Conservation (phyloP, 2,888 invertebrate species). For the Prostheceraeus crozeri region DNA sequence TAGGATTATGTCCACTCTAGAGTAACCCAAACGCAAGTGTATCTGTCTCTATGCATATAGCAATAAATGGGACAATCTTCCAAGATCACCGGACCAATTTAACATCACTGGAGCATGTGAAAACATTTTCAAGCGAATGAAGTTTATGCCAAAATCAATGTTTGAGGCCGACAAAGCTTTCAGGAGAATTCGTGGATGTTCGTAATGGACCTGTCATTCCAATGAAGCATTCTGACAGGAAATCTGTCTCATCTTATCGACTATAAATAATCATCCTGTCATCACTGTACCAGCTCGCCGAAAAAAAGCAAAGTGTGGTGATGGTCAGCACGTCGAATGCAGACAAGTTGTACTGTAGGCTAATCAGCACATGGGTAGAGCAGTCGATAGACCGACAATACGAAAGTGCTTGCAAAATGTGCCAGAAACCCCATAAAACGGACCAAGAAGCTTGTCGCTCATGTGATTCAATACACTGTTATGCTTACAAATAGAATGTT, state of each 20-base stretch:
- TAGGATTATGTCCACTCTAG: too few relatives aligned
- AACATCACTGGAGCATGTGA: constrained; percentile 10
- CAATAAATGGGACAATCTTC: background rate
- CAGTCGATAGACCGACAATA: too few relatives aligned
- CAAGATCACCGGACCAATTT: too few relatives aligned
- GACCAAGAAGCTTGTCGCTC: too few relatives aligned
- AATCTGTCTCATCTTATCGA: constrained; percentile 4
- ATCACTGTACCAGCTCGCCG: too few relatives aligned
- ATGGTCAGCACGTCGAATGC: too few relatives aligned
- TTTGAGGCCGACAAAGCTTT: constrained; percentile 11
- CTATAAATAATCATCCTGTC: background rate
- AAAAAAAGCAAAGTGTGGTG: too few relatives aligned
- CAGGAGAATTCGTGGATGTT: constrained; percentile 12
- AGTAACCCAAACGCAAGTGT: too few relatives aligned
- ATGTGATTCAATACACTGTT: background rate
- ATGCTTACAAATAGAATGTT: background rate
- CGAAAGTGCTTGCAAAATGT: too few relatives aligned
- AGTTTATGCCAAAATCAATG: constrained; percentile 16
- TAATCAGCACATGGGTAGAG: too few relatives aligned
- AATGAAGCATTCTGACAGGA: constrained; percentile 5
- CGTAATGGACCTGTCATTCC: constrained; percentile 9
- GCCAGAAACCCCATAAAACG: too few relatives aligned
- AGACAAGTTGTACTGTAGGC: background rate
- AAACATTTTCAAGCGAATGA: constrained; percentile 4
- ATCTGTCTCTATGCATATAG: too few relatives aligned